Evolutionary conservation across 2,113 vertebrate genomes (phyloP), one percentile per base, ranked within the genome.

Genomic region (Alectura lathami): DNA sequence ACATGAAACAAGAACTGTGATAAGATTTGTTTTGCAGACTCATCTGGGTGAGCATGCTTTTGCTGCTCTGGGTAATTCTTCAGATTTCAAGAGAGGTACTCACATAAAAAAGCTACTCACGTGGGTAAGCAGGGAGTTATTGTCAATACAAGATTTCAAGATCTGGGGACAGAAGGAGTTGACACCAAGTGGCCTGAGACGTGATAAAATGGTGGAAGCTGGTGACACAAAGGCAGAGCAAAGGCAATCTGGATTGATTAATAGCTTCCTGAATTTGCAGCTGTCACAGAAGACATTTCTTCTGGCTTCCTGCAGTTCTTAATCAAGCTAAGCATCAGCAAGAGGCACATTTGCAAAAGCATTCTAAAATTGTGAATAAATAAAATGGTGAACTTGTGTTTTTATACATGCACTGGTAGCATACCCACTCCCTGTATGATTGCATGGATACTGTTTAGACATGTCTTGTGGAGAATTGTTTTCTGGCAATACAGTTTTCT

Each of bases 311-410:
- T 86, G 86, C 83, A 83, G 90, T 66, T 92, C 77, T 89, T 86
- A 86, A 92, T 94, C 86, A 92, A 92, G 86, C 34, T 86, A 92
- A 94, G 86, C 78, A 80, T 40, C 87, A 87, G 51, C 87, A 87
- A 94, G 86, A 84, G 78, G 63, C 74, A 76, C 63, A 93, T 93
- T 90, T 87, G 73, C 74, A 93, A 94, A 80, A 80, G 74, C 57
- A 80, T 75, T 79, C 79, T 90, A 80, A 90, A 94, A 94, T 80
- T 18, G 56, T 83, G 87, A 83, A 56, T 84, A 90, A 51, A 75
- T 70, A 26, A 87, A 83, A 76, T 16, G 27, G 75, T 54, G 40
- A 62, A 56, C 40, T 83, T 67, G 45, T 87, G 87, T 40, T 90
- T 87, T 80, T 51, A 51, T 26, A 76, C 47, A 62, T 0, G 11